Evolutionary conservation across 2,797 vertebrate species (phyloP).

Genomic region (Dicrostonyx torquatus): DNA sequence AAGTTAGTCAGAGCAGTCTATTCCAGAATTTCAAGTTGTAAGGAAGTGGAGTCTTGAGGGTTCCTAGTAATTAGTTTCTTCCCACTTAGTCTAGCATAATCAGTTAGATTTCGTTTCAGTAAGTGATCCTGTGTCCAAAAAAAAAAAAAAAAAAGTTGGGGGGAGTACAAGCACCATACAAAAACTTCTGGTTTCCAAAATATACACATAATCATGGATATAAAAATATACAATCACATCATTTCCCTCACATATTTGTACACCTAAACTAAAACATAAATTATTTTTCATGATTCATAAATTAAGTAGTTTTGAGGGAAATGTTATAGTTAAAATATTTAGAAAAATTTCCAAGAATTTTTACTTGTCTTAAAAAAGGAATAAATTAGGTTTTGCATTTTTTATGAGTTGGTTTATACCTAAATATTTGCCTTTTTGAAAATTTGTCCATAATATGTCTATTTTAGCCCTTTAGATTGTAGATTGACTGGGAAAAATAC

Average conservation of each 20-base stretch:
- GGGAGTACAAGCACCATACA: not conserved
- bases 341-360: not conserved
- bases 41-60: not conserved
- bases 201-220: not conserved
- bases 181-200: not conserved
- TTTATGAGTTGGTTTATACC: not conserved
- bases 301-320: not conserved
- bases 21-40: not conserved
- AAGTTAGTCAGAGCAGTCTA: not conserved
- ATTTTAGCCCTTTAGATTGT: not conserved
- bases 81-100: not conserved
- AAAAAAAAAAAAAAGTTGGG: not conserved
- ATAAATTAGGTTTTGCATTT: not conserved
- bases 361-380: not conserved
- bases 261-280: not conserved
- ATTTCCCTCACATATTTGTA: not conserved
- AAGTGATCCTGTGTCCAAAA: not conserved
- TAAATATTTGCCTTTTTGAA: not conserved
- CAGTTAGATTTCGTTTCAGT: not conserved
- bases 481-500: slow-evolving; percentile 10
- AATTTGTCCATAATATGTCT: not conserved
- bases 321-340: not conserved
- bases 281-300: not conserved
- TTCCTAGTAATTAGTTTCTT: not conserved
- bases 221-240: not conserved